A percentile compares a stretch with the other conserved stretches of the same genome.
phyloP scores from a whole-genome alignment of 1,140 invertebrate genomes.

The Pseudomyrmex sp. region DNA sequence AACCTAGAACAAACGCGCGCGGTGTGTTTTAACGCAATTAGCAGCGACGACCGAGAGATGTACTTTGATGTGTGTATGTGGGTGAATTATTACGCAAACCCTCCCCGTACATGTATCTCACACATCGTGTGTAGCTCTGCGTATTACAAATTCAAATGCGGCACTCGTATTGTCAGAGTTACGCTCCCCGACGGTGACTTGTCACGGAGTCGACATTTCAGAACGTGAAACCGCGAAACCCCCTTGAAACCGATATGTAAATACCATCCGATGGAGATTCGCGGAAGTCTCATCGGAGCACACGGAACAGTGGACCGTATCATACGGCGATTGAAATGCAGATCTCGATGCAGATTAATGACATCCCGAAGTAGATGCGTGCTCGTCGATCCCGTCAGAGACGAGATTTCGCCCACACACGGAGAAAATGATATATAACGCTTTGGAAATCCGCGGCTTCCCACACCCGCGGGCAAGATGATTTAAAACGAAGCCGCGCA shows the following conservation, averaged over 20 bases:
- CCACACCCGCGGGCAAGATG: neutral
- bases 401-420: conserved; percentile 3
- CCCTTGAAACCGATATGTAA: conserved; percentile 53
- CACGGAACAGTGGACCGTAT: conserved; percentile 59
- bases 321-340: conserved; percentile 65
- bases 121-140: neutral
- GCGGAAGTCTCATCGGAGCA: conserved; percentile 38
- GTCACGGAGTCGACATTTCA: conserved; percentile 51
- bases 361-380: conserved; percentile 49
- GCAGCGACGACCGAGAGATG: conserved; percentile 18
- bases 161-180: conserved; percentile 53
- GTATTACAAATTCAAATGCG: conserved; percentile 61
- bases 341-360: conserved; percentile 66
- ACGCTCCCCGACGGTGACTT: conserved; percentile 46
- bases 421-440: conserved; percentile 45
- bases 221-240: conserved; percentile 19
- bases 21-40: conserved; percentile 26
- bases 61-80: conserved; percentile 33
- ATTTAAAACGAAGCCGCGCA: neutral
- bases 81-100: too few species aligned
- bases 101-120: conserved; percentile 8
- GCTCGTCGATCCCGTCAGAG: conserved; percentile 24
- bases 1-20: neutral
- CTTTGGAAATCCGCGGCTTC: neutral
- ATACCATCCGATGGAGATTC: conserved; percentile 48